phyloP scores from a whole-genome alignment of 2,113 vertebrate species.

The Onychostruthus taczanowskii region DNA sequence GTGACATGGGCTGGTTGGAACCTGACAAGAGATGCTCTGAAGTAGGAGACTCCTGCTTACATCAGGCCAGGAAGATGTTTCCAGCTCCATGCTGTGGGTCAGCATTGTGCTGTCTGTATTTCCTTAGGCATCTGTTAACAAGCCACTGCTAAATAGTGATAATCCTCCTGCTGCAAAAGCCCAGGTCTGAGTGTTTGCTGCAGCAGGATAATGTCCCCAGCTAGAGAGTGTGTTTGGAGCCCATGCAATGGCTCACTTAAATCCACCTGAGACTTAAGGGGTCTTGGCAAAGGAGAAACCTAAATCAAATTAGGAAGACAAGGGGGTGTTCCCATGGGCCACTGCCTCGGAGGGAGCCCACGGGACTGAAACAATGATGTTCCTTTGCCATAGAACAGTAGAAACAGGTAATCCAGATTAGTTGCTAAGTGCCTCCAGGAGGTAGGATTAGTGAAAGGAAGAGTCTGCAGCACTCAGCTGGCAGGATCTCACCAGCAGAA shows the following conservation, averaged over 20 bases:
- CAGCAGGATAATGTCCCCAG: neutral
- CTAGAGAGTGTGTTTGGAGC: neutral
- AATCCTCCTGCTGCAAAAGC: neutral
- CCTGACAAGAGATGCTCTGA: neutral
- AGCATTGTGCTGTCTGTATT: neutral
- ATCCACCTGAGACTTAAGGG: neutral
- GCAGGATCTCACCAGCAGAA: neutral
- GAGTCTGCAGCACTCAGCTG: neutral
- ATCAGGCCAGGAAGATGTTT: neutral
- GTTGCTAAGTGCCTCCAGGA: neutral
- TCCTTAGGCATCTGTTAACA: neutral
- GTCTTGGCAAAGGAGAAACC: constrained; percentile 6
- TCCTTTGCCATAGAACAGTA: neutral
- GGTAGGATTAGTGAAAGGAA: neutral
- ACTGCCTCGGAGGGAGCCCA: neutral
- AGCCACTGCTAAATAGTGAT: neutral
- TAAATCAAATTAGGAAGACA: constrained; percentile 20
- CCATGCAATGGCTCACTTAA: neutral
- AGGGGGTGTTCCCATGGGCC: neutral
- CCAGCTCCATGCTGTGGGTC: constrained; percentile 5
- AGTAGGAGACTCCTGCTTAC: neutral
- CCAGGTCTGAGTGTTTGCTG: neutral
- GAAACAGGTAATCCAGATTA: constrained; percentile 40
- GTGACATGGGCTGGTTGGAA: neutral
- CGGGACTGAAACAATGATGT: neutral